Base-by-base conservation (phyloP, 2,888 invertebrate species). In the Congeria kusceri region DNA sequence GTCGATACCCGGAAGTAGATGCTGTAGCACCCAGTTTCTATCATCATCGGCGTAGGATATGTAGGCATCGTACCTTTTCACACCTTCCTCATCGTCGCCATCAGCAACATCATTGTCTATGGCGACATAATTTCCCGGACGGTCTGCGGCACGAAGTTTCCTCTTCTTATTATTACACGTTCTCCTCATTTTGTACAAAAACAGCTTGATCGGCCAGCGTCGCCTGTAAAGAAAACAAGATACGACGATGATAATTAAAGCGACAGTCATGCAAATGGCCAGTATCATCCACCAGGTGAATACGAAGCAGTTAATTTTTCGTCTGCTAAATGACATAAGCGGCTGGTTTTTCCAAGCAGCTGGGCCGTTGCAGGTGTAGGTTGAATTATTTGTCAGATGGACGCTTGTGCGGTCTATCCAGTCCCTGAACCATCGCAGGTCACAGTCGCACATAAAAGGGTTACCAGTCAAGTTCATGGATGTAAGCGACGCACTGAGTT, bases 361-460 rank as follows among this genome's bases (percentile, higher is more conserved):
- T 2, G 90, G 90, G 0, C 84, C 78, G 46, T 86, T 86, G 59
- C 90, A 90, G 0, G 59, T 77, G 57, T 87, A 89, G 2, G 66
- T 61, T 7, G 66, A 63, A n/a, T 65, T 58, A 5, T 80, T 68
- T 1, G 76, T 57, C 27, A 90, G 18, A 0, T 23, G 49, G 0
- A 87, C 65, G 0, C 73, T 70, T 95, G 94, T 98, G 97, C 93
- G 97, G 96, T 91, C 97, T 95, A 98, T 95, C 98, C 98, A 98
- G 94, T 96, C 96, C 97, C 98, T 97, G 62, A 97, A 95, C 92
- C 97, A 97, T 94, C 97, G 96, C 77, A 97, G 96, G 92, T 97
- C 97, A 93, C 98, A 98, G 91, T 96, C 96, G 94, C 98, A 98
- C 83, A 96, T 96, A 88, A 98, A 94, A 58, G 98, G 98, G 94